phyloP scores from a whole-genome alignment of 2,888 invertebrate genomes.

The Dynastes grantii region DNA sequence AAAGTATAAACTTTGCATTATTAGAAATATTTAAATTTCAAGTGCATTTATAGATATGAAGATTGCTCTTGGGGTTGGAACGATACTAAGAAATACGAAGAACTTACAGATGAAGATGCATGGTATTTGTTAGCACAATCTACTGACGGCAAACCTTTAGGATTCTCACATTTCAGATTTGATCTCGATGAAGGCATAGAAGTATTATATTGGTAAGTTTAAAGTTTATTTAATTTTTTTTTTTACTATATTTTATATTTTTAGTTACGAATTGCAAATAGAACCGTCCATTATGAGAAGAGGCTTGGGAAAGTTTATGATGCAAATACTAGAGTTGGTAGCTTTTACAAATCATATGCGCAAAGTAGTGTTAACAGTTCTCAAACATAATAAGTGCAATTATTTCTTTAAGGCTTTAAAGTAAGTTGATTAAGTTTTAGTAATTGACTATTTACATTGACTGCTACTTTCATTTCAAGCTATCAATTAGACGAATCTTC shows the following conservation, averaged over 20 bases:
- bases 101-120: constrained; percentile 82
- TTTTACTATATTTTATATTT: constrained; percentile 48
- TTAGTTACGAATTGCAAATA: constrained; percentile 91
- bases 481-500: constrained; percentile 80
- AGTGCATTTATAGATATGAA: constrained; percentile 73
- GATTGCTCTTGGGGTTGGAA: constrained; percentile 89
- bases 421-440: constrained; percentile 70
- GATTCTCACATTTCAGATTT: constrained; percentile 88
- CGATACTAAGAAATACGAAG: constrained; percentile 80
- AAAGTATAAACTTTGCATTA: constrained; percentile 73
- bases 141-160: constrained; percentile 74
- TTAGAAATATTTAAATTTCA: constrained; percentile 22
- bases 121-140: constrained; percentile 81
- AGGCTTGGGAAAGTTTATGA: constrained; percentile 88
- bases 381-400: constrained; percentile 84
- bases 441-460: constrained; percentile 1
- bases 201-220: constrained; percentile 82
- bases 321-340: constrained; percentile 84
- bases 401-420: constrained; percentile 85
- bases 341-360: constrained; percentile 83
- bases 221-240: not conserved
- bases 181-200: constrained; percentile 85
- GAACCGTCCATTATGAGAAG: constrained; percentile 80
- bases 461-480: constrained; percentile 66
- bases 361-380: constrained; percentile 87